These are phyloP conservation scores for Apogon hyalosoma DNA, from an alignment of 2,797 vertebrate genomes.

Conservation along the genomic window DNA sequence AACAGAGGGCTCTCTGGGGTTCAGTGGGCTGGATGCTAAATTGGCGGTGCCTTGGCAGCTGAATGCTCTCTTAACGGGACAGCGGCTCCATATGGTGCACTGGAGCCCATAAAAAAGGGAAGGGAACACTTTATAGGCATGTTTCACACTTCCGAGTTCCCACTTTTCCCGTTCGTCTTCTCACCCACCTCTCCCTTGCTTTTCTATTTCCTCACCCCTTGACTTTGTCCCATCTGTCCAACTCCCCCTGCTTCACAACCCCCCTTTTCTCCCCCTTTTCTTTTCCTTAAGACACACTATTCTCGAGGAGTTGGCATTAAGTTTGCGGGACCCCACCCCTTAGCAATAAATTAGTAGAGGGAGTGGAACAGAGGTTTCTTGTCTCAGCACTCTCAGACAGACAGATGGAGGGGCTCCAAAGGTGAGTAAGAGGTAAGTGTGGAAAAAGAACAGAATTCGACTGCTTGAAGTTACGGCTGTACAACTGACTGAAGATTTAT, in stretches of 20 bases:
- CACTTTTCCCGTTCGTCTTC: constrained; percentile 62
- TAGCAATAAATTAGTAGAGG: constrained; percentile 60
- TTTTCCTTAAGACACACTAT: constrained; percentile 30
- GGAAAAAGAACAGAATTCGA: constrained; percentile 58
- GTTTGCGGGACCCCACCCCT: constrained; percentile 29
- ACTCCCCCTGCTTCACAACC: not conserved
- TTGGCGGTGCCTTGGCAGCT: constrained; percentile 75
- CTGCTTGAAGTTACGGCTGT: constrained; percentile 50
- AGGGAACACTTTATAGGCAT: constrained; percentile 83
- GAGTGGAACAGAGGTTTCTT: constrained; percentile 64
- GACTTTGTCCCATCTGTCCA: constrained; percentile 60
- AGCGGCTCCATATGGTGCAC: constrained; percentile 81
- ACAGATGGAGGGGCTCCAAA: constrained; percentile 70
- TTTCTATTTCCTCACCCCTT: constrained; percentile 45
- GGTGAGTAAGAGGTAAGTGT: constrained; percentile 69
- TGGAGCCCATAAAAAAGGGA: constrained; percentile 76
- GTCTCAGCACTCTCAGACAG: constrained; percentile 59
- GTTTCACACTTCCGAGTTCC: constrained; percentile 86
- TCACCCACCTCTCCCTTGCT: constrained; percentile 36
- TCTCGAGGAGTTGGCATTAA: constrained; percentile 59
- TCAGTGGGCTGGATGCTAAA: constrained; percentile 72
- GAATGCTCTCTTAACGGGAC: constrained; percentile 82
- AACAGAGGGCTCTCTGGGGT: constrained; percentile 63
- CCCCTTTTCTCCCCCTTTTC: constrained; percentile 12
- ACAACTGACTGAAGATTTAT: constrained; percentile 70